Base-by-base conservation (phyloP, 2,797 vertebrate genomes). In the Micropoecilia bifurca region DNA sequence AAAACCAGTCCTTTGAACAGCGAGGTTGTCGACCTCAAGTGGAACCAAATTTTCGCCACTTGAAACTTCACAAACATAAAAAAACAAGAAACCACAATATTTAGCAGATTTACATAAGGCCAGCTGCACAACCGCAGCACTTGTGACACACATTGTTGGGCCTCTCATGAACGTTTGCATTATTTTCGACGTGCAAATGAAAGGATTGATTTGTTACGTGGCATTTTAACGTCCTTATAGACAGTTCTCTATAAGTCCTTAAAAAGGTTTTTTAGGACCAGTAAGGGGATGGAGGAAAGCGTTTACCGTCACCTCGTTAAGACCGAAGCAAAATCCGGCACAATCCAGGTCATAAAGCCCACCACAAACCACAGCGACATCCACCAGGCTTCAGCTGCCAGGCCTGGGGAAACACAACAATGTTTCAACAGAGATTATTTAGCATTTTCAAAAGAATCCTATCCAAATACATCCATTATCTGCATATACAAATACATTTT, bases 141-240 rank as follows among this genome's bases (percentile, higher is more conserved):
- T 73, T 13, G 43, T 43, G 69, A 83, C 80, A 80, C 85, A 28
- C 6, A 22, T 75, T 5, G 39, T 22, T 53, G 6, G 20, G n/a
- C 18, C 63, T 68, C 57, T n/a, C 41, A 39, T 74, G 53, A 78
- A 33, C 25, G 28, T 83, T 71, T 48, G 74, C 73, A 68, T 79
- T 75, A 30, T 74, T 9, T 76, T 76, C 88, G 86, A 83, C 88
- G 95, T 95, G 94, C 93, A 95, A 95, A 96, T 94, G 86, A 93
- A 90, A 0, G 75, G 83, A 93, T 95, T 95, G 94, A 95, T 95
- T 95, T 95, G 94, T 94, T 93, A 92, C 90, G 93, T 95, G 95
- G 86, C 92, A 90, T 94, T 93, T 95, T 94, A 93, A 92, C 90
- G 83, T 94, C 90, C 92, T 92, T 90, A 91, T 87, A 84, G 90